Percentiles rank a stretch among this genome's conserved stretches.
phyloP scores from a whole-genome alignment of 2,113 vertebrate genomes.

The Cebus imitator region DNA sequence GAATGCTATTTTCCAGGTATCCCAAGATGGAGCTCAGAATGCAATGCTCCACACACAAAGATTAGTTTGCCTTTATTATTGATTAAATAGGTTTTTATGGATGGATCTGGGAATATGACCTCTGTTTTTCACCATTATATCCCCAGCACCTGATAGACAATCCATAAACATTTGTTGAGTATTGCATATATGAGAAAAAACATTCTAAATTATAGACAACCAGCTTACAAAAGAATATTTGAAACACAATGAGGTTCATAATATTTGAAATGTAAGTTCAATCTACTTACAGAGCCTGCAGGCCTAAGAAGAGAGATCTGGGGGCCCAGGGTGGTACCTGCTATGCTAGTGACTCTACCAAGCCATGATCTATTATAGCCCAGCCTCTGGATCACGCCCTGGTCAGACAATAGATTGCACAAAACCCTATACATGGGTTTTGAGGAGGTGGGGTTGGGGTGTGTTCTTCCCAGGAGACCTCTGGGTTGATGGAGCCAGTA shows the following conservation, averaged over 20 bases:
- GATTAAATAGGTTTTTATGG: neutral
- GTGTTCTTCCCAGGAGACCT: neutral
- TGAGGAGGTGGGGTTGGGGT: neutral
- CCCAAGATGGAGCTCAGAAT: constrained; percentile 32
- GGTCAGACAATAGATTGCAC: neutral
- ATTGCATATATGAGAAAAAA: neutral
- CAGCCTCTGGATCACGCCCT: neutral
- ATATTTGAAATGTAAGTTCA: neutral
- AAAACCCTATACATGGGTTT: neutral
- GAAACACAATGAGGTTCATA: neutral
- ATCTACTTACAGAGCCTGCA: neutral
- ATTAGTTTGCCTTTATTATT: neutral
- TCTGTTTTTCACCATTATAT: neutral
- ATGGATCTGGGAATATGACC: neutral
- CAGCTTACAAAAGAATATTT: neutral
- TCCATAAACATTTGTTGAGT: neutral
- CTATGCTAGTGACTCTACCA: neutral
- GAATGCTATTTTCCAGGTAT: constrained; percentile 72
- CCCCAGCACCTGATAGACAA: neutral
- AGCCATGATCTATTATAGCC: neutral
- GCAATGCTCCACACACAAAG: neutral
- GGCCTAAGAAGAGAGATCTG: neutral
- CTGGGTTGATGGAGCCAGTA: neutral
- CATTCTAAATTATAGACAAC: neutral
- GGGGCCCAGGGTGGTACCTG: neutral